Percentiles rank a stretch among this genome's conserved stretches.
Evolutionary conservation across 35 echinoderm and acorn worm genomes (phyloP).

Genomic region (Anneissia japonica): DNA sequence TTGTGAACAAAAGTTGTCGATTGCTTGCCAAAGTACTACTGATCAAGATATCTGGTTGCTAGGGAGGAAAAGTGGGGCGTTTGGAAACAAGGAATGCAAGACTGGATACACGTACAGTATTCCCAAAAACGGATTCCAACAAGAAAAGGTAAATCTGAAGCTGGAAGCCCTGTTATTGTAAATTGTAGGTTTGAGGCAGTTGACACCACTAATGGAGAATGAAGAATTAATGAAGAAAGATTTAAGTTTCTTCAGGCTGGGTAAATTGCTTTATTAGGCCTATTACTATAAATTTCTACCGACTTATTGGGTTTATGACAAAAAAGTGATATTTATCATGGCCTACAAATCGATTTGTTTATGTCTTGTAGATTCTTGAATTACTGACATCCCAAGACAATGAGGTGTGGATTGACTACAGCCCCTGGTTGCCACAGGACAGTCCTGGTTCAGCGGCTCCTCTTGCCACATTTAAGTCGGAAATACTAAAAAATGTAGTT

Average conservation of each 20-base stretch:
- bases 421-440: background rate
- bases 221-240: too few relatives aligned
- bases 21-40: slow-evolving; percentile 56
- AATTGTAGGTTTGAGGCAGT: too few relatives aligned
- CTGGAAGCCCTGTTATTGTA: too few relatives aligned
- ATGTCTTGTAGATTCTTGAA: background rate
- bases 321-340: too few relatives aligned
- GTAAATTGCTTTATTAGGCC: too few relatives aligned
- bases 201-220: too few relatives aligned
- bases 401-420: slow-evolving; percentile 39
- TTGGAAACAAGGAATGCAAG: slow-evolving; percentile 41
- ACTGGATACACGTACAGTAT: slow-evolving; percentile 57
- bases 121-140: slow-evolving; percentile 75
- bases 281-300: too few relatives aligned
- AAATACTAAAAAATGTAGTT: too few relatives aligned
- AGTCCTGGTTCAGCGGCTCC: background rate
- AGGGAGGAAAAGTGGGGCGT: slow-evolving; percentile 1
- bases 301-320: too few relatives aligned
- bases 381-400: background rate
- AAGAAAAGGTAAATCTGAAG: slow-evolving; percentile 63
- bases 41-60: slow-evolving; percentile 60
- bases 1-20: slow-evolving; percentile 29
- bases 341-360: too few relatives aligned
- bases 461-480: too few relatives aligned
- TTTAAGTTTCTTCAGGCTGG: too few relatives aligned